phyloP scores from a whole-genome alignment of 2,113 vertebrate species.

The Vicugna pacos region DNA sequence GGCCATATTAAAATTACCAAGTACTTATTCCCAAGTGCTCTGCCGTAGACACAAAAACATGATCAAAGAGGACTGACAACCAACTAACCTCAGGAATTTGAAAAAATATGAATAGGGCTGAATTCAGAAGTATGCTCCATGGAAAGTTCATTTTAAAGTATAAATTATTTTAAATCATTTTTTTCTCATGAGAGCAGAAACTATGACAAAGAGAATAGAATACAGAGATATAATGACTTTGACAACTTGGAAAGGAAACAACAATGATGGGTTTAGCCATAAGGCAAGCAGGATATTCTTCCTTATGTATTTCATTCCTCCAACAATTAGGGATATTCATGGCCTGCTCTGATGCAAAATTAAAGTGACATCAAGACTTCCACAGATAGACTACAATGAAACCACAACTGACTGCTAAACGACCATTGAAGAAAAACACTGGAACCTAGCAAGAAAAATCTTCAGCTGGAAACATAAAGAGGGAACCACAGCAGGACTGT shows the following conservation, averaged over 20 bases:
- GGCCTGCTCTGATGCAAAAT: neutral
- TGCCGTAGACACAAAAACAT: neutral
- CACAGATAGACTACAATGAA: no score
- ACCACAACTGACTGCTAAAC: no score
- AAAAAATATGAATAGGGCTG: neutral
- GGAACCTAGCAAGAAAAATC: no score
- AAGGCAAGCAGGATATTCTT: neutral
- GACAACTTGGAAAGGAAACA: constrained; percentile 30
- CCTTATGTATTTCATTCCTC: constrained; percentile 7
- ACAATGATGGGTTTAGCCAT: neutral
- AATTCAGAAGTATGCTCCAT: neutral
- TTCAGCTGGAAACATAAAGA: no score
- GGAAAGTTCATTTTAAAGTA: neutral
- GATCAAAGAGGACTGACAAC: neutral
- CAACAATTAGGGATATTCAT: neutral
- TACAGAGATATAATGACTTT: neutral
- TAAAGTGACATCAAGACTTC: neutral
- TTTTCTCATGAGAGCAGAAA: neutral
- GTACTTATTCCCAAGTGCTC: neutral
- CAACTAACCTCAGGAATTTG: neutral
- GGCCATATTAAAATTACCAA: neutral
- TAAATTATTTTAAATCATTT: neutral
- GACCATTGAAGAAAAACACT: no score
- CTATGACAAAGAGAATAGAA: neutral
- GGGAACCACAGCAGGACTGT: no score